These are phyloP conservation scores for Bombycilla garrulus DNA, from an alignment of 2,113 vertebrate genomes.

Conservation along the genomic window DNA sequence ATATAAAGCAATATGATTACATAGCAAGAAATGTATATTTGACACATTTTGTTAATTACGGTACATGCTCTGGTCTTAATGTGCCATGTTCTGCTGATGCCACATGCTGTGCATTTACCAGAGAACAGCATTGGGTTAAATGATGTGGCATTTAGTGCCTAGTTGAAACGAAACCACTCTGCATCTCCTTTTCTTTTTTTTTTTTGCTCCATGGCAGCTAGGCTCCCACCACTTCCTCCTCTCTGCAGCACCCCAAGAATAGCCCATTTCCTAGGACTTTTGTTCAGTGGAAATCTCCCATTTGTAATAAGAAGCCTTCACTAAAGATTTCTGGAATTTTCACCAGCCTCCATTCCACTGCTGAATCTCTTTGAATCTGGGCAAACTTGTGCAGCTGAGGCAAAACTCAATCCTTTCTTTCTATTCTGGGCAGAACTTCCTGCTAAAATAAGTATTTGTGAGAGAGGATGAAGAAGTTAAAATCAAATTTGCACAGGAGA, in stretches of 20 bases:
- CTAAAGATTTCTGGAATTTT: not conserved
- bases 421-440: not conserved
- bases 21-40: not conserved
- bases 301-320: not conserved
- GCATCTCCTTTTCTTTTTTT: not conserved
- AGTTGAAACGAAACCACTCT: not conserved
- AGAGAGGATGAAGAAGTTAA: not conserved
- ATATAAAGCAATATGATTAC: not conserved
- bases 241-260: not conserved
- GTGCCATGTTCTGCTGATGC: not conserved
- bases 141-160: not conserved
- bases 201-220: not conserved
- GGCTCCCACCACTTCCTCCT: constrained; percentile 11
- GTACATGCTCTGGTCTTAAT: not conserved
- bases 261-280: not conserved
- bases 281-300: not conserved
- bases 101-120: not conserved
- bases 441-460: not conserved
- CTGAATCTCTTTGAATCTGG: not conserved
- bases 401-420: not conserved
- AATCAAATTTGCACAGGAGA: not conserved
- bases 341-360: not conserved
- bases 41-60: not conserved
- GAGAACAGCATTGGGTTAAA: not conserved
- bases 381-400: not conserved